Evolutionary conservation across 2,888 invertebrate genomes (phyloP).

Genomic region (Dryococelus australis): DNA sequence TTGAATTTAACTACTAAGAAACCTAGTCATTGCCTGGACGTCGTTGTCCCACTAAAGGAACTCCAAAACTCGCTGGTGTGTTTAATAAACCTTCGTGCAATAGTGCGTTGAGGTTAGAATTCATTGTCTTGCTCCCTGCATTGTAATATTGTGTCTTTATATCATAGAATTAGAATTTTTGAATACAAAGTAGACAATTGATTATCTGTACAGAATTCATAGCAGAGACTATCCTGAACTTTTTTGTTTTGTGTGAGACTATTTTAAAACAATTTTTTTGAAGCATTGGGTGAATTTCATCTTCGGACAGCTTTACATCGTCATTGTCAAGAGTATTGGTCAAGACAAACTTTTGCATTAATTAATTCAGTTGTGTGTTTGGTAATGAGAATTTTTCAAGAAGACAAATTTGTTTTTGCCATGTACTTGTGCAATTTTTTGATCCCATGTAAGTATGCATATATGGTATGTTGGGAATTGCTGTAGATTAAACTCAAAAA

Average conservation of each 20-base stretch:
- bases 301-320: not conserved
- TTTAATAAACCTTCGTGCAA: constrained; percentile 65
- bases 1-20: constrained; percentile 31
- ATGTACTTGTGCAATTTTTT: constrained; percentile 12
- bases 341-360: not conserved
- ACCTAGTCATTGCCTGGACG: constrained; percentile 48
- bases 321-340: not conserved
- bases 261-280: not conserved
- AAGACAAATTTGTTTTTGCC: constrained; percentile 23
- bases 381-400: constrained; percentile 29
- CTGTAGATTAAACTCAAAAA: no score
- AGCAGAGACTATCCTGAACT: not conserved
- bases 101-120: constrained; percentile 29
- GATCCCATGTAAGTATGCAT: no score
- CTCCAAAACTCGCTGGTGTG: constrained; percentile 81
- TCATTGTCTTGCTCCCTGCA: constrained; percentile 32
- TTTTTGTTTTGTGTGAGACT: constrained; percentile 5
- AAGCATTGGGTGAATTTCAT: not conserved
- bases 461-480: no score
- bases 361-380: constrained; percentile 21
- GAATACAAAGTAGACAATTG: constrained; percentile 18
- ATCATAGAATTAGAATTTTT: constrained; percentile 41
- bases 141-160: constrained; percentile 27
- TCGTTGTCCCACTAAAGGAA: constrained; percentile 66
- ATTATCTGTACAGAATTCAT: constrained; percentile 22